These are phyloP conservation scores for Manduca sexta DNA, from an alignment of 1,140 invertebrate genomes.

Conservation along the genomic window DNA sequence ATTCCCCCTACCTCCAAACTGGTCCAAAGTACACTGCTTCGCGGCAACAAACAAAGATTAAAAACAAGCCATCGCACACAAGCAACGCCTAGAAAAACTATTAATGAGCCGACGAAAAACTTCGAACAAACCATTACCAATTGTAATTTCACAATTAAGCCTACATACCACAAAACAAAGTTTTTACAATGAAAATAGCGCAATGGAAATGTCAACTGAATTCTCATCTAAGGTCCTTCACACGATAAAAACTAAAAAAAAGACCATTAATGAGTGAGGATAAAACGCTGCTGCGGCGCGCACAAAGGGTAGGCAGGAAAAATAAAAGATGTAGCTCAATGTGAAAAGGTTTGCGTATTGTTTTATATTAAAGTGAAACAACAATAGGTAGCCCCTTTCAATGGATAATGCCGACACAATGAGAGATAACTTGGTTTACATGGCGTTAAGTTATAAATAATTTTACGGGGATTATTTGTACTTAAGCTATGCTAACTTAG, in stretches of 20 bases:
- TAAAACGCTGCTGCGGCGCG: constrained; percentile 52
- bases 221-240: constrained; percentile 11
- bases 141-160: no score
- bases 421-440: constrained; percentile 38
- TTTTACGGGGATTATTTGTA: no score
- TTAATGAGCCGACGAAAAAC: no score
- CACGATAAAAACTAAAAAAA: constrained; percentile 35
- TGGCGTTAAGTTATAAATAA: constrained; percentile 14
- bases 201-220: constrained; percentile 4
- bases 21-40: no score
- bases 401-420: constrained; percentile 67
- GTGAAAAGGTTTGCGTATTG: constrained; percentile 66
- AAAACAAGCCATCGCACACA: no score
- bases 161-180: no score
- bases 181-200: neutral
- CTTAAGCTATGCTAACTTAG: no score
- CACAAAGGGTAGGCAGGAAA: constrained; percentile 48
- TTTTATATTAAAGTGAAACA: constrained; percentile 71
- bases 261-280: constrained; percentile 60
- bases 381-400: constrained; percentile 71
- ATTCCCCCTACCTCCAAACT: no score
- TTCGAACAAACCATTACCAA: no score
- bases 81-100: no score
- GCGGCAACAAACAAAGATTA: no score
- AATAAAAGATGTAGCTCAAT: constrained; percentile 58